A percentile compares a stretch with the other conserved stretches of the same genome.
These are phyloP conservation scores for Petrosia ficiformis DNA, from an alignment of 37 sponge, comb jelly and placozoan species.

Conservation along the genomic window DNA sequence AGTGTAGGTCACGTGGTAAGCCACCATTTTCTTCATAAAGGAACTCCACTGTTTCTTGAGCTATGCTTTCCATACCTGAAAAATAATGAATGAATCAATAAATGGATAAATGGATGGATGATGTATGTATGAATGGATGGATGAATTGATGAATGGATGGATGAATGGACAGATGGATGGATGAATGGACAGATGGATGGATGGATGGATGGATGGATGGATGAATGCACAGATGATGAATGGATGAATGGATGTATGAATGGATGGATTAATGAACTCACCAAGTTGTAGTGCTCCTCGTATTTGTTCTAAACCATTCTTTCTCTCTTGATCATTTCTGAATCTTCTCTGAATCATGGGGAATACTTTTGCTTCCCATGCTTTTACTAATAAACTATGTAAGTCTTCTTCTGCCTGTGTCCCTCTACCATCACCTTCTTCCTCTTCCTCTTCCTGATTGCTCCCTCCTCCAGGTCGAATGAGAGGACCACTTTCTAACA, in stretches of 20 bases:
- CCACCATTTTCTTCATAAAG: conserved; percentile 95
- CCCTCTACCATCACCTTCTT: conserved; percentile 21
- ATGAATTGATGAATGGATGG: too few species aligned
- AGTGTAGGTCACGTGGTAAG: conserved; percentile 79
- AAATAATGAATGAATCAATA: neutral
- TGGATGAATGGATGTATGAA: too few species aligned
- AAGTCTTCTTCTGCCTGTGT: conserved; percentile 66
- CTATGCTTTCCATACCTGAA: conserved; percentile 91
- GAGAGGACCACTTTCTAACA: conserved; percentile 76
- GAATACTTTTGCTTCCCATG: conserved; percentile 97
- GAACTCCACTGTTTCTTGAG: conserved; percentile 93
- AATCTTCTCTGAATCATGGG: conserved; percentile 90
- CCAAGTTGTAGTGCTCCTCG: conserved; percentile 91
- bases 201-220: too few species aligned
- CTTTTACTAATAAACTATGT: conserved; percentile 86
- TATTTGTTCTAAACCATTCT: conserved; percentile 91
- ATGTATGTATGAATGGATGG: too few species aligned
- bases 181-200: too few species aligned
- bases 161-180: too few species aligned
- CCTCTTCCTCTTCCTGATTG: conserved; percentile 67
- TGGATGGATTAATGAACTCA: too few species aligned
- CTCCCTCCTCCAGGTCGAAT: conserved; percentile 65
- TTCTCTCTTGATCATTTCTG: conserved; percentile 92
- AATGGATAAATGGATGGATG: too few species aligned
- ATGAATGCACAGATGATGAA: too few species aligned